Evolutionary conservation across 2,113 vertebrate genomes (phyloP), one percentile per base, ranked within the genome.

Genomic region (Australoheros scitulus): DNA sequence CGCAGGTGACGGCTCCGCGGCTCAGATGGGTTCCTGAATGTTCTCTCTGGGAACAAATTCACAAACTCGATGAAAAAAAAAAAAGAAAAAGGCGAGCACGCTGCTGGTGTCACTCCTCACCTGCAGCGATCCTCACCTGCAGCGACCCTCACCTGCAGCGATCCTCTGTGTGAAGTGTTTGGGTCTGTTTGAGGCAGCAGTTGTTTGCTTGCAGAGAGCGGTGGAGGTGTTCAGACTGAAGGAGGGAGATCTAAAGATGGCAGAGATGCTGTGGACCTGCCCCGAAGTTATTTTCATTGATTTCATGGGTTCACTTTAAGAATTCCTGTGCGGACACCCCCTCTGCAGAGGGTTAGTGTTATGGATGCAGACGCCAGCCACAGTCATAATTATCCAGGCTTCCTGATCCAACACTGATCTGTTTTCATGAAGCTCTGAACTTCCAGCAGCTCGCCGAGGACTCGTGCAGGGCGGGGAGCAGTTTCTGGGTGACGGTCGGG

Each of bases 101-200:
- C 29, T 29, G 29, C 29, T 5, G 29, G 29, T 26, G 26, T 26
- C 26, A 26, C 26, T 29, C 29, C 29, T 29, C 29, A 29, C 29
- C 29, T 29, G 29, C 29, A 29, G 29, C 29, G 29, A 4, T 29
- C 3, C 29, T 3, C 61, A 38, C 32, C 32, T n/a, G 20, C 38
- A 63, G 38, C 61, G 8, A 34, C 1, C 24, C 29, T 29, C 29
- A 3, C 29, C 29, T 29, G 29, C 29, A 29, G 29, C 29, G 29
- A 5, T 29, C 29, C 29, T 65, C 38, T 43, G 36, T 65, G 63
- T 43, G 38, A 47, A 68, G 22, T 26, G 22, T 26, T 68, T 18
- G 43, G 63, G 38, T 68, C 63, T 47, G 8, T 26, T 68, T 65
- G 10, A 65, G 24, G 15, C 2, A 0, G 1, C n/a, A 24, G n/a